Base-by-base conservation (phyloP, 2,113 vertebrate genomes). In the Nyctibius bracteatus region DNA sequence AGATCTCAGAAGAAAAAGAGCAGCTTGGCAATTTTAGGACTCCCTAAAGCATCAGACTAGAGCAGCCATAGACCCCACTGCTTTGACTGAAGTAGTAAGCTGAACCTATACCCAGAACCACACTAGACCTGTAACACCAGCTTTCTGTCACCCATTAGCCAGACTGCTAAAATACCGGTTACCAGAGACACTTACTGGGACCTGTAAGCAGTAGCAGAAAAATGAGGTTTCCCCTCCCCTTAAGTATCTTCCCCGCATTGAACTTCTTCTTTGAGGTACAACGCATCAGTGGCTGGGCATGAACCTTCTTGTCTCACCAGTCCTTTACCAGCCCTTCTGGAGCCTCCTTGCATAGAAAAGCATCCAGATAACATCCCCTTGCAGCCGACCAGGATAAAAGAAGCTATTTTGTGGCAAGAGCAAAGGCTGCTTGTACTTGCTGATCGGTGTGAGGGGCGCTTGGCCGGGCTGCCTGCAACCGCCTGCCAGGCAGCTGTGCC, bases 241-340 rank as follows among this genome's bases (percentile, higher is more conserved):
- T 31, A 16, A 72, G n/a, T n/a, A 63, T 41, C n/a, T 77, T 72
- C 30, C 30, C 24, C 3, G 0, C 18, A 3, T 0, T 46, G 62
- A 72, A 41, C 31, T 63, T 54, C 71, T 67, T 49, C 54, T 30
- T 61, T 28, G 49, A 83, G 12, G 19, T 37, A 8, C 47, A 23
- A 30, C 4, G 0, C 43, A 27, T 24, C 27, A 5, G 0, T 3
- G 2, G 22, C n/a, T 0, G 4, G 66, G 14, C 39, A 41, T 23
- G 5, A 70, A 33, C 31, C 21, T 86, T 25, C 72, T 86, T 21
- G 37, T 8, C 65, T 37, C 63, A 47, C 7, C 77, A 59, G 30
- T 12, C 18, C 14, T 66, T 72, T 49, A 12, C 24, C 54, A 58
- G 14, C 7, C 43, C 12, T 72, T 59, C 39, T 52, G 31, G 41